Evolutionary conservation across 2,797 vertebrate species (phyloP).

Genomic region (Sebastes alutus): DNA sequence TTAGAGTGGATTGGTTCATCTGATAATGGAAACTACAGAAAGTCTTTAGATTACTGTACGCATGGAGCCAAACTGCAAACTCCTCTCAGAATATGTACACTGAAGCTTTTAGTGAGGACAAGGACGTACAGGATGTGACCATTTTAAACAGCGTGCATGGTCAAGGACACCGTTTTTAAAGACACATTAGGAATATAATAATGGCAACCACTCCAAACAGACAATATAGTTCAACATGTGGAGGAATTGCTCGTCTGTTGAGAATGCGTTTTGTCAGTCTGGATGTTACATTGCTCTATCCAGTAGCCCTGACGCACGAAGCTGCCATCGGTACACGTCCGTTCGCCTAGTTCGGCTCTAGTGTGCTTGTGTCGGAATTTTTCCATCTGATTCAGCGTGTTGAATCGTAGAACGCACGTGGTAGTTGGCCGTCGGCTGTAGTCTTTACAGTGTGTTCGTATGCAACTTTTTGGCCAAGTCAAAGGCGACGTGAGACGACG

Average conservation of each 20-base stretch:
- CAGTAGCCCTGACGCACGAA: too few relatives aligned
- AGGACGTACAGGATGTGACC: neutral
- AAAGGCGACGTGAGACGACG: too few relatives aligned
- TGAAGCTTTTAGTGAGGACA: neutral
- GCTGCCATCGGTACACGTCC: too few relatives aligned
- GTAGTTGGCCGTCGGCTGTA: fast-evolving
- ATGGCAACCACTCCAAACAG: neutral
- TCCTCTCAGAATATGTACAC: neutral
- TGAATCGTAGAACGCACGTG: too few relatives aligned
- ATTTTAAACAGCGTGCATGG: neutral
- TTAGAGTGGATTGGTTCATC: neutral
- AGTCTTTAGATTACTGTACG: neutral
- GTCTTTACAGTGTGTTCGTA: too few relatives aligned
- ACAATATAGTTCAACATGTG: neutral
- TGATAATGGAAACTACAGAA: neutral
- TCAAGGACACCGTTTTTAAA: fast-evolving
- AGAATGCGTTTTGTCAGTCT: neutral
- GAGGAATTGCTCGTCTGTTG: neutral
- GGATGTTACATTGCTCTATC: neutral
- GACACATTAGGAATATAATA: neutral
- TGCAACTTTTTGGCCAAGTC: fast-evolving
- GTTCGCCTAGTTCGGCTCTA: too few relatives aligned
- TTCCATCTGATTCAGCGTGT: fast-evolving
- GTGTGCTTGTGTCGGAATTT: too few relatives aligned
- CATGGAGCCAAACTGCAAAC: neutral